A percentile compares a stretch with the other conserved stretches of the same genome.
Evolutionary conservation across 1,140 invertebrate genomes (phyloP).

Genomic region (Bathynomus jamesi): DNA sequence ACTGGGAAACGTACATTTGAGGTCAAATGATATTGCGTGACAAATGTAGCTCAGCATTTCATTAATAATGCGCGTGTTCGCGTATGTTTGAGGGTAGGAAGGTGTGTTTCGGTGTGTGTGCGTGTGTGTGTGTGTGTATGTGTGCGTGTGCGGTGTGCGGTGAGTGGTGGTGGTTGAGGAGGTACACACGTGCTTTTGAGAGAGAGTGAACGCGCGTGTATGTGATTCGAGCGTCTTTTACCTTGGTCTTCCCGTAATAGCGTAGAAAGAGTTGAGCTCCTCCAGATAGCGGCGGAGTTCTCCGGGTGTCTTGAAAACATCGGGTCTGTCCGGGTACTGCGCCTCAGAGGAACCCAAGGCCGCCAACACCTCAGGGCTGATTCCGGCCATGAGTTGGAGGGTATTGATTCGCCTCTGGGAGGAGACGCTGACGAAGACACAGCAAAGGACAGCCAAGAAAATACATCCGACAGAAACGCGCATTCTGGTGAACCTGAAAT

Average conservation of each 20-base stretch:
- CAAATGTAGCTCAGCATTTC: too few relatives aligned
- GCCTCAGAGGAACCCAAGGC: constrained; percentile 15
- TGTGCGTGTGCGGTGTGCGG: too few relatives aligned
- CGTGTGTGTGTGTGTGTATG: too few relatives aligned
- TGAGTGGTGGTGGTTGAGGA: too few relatives aligned
- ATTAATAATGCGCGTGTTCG: too few relatives aligned
- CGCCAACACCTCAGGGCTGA: constrained; percentile 14
- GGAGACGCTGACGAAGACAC: not conserved
- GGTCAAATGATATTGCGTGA: too few relatives aligned
- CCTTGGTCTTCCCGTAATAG: constrained; percentile 28
- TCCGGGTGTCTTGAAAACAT: constrained; percentile 19
- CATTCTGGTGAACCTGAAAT: too few relatives aligned
- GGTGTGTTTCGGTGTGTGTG: too few relatives aligned
- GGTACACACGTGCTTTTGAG: too few relatives aligned
- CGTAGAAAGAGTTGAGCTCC: constrained; percentile 29
- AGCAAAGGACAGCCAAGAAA: not conserved
- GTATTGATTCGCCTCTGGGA: not conserved
- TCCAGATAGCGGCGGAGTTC: constrained; percentile 26
- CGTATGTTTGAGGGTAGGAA: too few relatives aligned
- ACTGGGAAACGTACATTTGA: too few relatives aligned
- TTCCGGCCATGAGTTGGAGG: constrained; percentile 6
- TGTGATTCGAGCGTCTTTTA: not conserved
- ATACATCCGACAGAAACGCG: not conserved
- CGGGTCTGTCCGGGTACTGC: constrained; percentile 22
- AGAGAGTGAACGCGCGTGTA: too few relatives aligned